These are phyloP conservation scores for Oscheius onirici DNA, from an alignment of 2,888 invertebrate genomes.

Conservation along the genomic window DNA sequence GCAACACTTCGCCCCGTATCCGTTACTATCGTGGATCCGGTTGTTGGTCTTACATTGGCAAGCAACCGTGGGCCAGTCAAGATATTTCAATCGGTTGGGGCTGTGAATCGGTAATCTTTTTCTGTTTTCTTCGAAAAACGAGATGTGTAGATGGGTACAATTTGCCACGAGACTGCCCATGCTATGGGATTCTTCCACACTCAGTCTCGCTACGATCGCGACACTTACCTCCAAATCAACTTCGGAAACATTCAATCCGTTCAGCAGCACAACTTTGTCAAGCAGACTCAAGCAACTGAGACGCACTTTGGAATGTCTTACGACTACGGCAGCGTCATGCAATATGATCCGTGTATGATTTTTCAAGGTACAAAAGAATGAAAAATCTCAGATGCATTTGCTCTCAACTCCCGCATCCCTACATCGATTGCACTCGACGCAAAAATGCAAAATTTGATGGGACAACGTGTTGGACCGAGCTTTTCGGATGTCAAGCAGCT, in stretches of 20 bases:
- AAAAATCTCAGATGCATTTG: slow-evolving; percentile 47
- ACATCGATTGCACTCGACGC: slow-evolving; percentile 40
- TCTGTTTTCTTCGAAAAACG: too few species aligned
- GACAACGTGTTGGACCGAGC: slow-evolving; percentile 44
- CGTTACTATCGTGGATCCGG: slow-evolving; percentile 40
- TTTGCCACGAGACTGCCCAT: slow-evolving; percentile 47
- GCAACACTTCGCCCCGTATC: slow-evolving; percentile 19
- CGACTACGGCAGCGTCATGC: slow-evolving; percentile 58
- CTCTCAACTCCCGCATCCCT: slow-evolving; percentile 33
- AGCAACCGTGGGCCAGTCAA: slow-evolving; percentile 39
- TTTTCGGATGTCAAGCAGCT: slow-evolving; percentile 48
- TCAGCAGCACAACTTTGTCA: slow-evolving; percentile 43
- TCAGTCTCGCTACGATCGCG: slow-evolving; percentile 48
- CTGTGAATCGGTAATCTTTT: slow-evolving; percentile 39
- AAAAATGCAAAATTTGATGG: slow-evolving; percentile 45
- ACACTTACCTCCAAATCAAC: slow-evolving; percentile 40
- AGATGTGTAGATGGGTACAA: slow-evolving; percentile 43
- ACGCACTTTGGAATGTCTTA: slow-evolving; percentile 38
- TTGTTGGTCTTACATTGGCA: slow-evolving; percentile 54
- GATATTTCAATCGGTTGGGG: slow-evolving; percentile 46
- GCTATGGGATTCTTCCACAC: slow-evolving; percentile 51
- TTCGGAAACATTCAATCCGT: slow-evolving; percentile 42
- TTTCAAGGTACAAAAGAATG: not conserved
- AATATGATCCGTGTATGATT: slow-evolving; percentile 39
- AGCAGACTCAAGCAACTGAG: slow-evolving; percentile 37